Conservation (phyloP, 2,888 invertebrate genomes). For the Calliphora vomitoria region DNA sequence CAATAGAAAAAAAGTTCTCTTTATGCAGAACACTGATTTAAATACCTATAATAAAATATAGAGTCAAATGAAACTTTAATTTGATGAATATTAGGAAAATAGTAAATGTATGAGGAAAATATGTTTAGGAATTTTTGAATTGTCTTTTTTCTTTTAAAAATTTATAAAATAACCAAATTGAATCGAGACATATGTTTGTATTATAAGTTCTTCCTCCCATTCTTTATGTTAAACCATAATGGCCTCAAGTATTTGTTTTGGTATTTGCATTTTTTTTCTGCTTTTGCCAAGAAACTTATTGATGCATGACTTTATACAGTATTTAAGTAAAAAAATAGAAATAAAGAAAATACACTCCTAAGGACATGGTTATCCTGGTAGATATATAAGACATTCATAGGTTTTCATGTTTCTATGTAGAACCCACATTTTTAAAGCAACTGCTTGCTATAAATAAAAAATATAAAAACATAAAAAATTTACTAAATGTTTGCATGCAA, state of each 20-base stretch:
- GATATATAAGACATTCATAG: conserved; percentile 41
- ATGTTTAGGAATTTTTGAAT: conserved; percentile 8
- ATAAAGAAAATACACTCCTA: conserved; percentile 15
- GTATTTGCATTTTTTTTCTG: conserved; percentile 62
- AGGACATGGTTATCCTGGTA: conserved; percentile 66
- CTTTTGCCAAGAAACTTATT: conserved; percentile 61
- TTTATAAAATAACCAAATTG: background rate
- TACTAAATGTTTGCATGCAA: conserved; percentile 65
- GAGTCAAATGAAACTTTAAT: background rate
- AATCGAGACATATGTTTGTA: conserved; percentile 43
- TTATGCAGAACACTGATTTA: no score
- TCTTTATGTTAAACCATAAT: conserved; percentile 60
- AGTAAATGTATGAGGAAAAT: background rate
- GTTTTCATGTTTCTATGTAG: conserved; percentile 2
- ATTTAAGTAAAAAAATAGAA: conserved; percentile 47
- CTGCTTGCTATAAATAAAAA: conserved; percentile 66
- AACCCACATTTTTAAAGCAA: conserved; percentile 48
- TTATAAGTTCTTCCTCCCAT: conserved; percentile 8
- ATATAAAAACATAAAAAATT: conserved; percentile 37
- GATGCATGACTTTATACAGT: conserved; percentile 68
- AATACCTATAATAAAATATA: background rate
- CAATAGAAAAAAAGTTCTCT: no score
- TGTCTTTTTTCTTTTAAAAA: background rate
- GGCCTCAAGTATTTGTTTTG: conserved; percentile 64
- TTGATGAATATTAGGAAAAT: conserved; percentile 12